Conservation (phyloP, 2,113 vertebrate genomes). For the Megaleporinus macrocephalus region DNA sequence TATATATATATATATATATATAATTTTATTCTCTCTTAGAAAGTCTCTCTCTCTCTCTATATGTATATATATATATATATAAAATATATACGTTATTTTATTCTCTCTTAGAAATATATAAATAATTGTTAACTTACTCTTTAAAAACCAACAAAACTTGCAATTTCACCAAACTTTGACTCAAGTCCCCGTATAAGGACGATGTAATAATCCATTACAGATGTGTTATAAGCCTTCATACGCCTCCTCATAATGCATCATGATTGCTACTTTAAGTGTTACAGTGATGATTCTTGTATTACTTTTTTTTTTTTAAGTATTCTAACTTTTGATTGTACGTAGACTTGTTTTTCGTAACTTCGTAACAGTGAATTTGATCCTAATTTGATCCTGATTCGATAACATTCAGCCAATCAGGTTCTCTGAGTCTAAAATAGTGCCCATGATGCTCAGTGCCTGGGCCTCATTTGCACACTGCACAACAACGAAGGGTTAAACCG, state of each 20-base stretch:
- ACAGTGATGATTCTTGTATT: slow-evolving; percentile 38
- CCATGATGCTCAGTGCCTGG: slow-evolving; percentile 6
- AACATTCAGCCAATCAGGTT: background rate
- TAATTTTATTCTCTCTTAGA: no score
- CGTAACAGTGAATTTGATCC: slow-evolving; percentile 55
- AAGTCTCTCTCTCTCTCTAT: no score
- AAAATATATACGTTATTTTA: no score
- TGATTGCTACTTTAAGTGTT: slow-evolving; percentile 29
- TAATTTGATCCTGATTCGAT: background rate
- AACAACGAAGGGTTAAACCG: background rate
- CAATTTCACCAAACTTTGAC: no score
- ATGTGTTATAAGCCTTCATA: slow-evolving; percentile 20
- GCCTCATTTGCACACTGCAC: background rate
- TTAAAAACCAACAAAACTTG: no score
- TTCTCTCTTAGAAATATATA: no score
- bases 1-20: no score
- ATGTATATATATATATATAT: no score
- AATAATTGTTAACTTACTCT: no score
- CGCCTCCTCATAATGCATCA: background rate
- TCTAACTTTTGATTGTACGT: slow-evolving; percentile 64
- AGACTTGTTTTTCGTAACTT: slow-evolving; percentile 57
- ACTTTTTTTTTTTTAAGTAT: slow-evolving; percentile 64
- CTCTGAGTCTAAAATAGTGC: background rate
- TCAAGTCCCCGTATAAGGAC: no score
- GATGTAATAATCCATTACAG: slow-evolving; percentile 22